These are phyloP conservation scores for Solenopsis fugax DNA, from an alignment of 1,140 invertebrate genomes.

Conservation along the genomic window DNA sequence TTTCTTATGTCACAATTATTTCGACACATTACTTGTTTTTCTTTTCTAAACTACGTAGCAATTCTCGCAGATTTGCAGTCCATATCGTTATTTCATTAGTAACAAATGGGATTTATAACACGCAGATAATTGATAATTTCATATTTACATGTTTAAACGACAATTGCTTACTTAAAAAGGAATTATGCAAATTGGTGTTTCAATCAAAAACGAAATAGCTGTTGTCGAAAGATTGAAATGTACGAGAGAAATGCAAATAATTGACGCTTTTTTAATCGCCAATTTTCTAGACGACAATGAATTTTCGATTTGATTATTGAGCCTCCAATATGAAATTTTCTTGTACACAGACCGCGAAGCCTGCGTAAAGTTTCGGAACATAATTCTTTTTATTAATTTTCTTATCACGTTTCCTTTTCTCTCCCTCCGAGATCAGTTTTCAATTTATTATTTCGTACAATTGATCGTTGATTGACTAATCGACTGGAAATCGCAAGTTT, in stretches of 20 bases:
- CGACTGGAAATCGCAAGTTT: neutral
- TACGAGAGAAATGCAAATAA: conserved; percentile 1
- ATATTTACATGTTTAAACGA: neutral
- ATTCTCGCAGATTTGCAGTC: neutral
- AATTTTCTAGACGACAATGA: neutral
- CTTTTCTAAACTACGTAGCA: neutral
- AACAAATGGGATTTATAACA: neutral
- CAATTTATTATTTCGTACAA: conserved; percentile 1
- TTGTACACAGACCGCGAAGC: neutral
- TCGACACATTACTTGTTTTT: no score
- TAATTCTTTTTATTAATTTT: neutral
- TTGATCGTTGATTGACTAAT: neutral
- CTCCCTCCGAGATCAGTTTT: neutral
- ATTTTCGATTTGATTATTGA: neutral
- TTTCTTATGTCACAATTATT: neutral
- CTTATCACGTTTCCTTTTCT: neutral
- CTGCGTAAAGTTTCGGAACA: neutral
- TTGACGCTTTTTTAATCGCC: neutral
- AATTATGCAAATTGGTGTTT: neutral
- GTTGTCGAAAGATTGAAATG: conserved; percentile 12
- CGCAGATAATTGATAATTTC: neutral
- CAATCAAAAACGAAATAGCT: neutral
- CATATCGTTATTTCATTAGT: neutral
- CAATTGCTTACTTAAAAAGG: neutral
- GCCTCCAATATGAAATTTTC: neutral